These are phyloP conservation scores for Anableps anableps DNA, from an alignment of 2,797 vertebrate genomes.

Conservation along the genomic window DNA sequence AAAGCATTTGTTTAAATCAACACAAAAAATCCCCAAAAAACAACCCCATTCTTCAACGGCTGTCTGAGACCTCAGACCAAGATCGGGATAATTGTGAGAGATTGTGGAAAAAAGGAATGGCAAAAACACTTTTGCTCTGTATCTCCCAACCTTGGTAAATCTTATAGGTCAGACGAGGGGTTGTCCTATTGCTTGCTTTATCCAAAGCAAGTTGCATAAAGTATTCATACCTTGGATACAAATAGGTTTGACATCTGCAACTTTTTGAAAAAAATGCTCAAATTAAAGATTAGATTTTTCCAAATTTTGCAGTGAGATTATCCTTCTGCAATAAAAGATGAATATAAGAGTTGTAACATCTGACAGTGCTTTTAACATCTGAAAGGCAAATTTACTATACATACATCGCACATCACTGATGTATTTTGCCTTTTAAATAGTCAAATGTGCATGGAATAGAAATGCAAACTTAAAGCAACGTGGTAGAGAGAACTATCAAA, in stretches of 20 bases:
- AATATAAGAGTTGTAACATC: neutral
- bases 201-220: neutral
- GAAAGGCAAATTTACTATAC: no score
- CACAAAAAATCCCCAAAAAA: neutral
- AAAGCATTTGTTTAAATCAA: neutral
- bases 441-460: constrained; percentile 12
- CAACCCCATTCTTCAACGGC: no score
- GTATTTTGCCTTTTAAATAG: neutral
- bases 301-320: neutral
- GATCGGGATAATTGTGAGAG: neutral
- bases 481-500: neutral
- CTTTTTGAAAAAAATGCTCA: neutral
- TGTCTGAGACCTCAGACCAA: neutral
- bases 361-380: no score
- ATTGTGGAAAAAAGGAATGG: neutral
- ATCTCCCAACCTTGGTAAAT: neutral
- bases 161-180: neutral
- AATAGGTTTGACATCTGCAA: neutral
- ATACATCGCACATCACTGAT: neutral
- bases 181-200: neutral
- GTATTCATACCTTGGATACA: neutral
- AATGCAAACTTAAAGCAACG: constrained; percentile 18
- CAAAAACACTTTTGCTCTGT: neutral
- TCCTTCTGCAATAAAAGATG: neutral
- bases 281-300: neutral